Evolutionary conservation across 2,888 invertebrate species (phyloP).

Genomic region (Reticulitermes lucifugus): DNA sequence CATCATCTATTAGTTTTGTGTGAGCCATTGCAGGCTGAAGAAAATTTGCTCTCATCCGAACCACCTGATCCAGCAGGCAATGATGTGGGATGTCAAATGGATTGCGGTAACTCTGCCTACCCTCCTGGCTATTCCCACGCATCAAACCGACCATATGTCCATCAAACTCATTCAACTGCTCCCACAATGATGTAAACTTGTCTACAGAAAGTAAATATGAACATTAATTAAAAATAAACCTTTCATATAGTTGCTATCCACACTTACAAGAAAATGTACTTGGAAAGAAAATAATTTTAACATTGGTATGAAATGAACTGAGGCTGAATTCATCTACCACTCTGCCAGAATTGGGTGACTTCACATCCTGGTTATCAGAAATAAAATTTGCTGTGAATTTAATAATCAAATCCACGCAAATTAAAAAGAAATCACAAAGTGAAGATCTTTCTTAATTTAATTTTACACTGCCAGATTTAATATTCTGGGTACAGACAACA

Average conservation of each 20-base stretch:
- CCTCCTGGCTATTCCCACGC: conserved; percentile 67
- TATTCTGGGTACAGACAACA: no score
- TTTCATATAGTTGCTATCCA: neutral
- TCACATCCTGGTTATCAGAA: no score
- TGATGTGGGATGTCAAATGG: conserved; percentile 95
- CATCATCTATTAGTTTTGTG: conserved; percentile 82
- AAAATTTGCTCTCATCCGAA: conserved; percentile 94
- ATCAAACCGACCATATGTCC: conserved; percentile 81
- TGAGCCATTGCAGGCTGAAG: conserved; percentile 82
- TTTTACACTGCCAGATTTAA: no score
- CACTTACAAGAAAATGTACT: no score
- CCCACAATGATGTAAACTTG: conserved; percentile 83
- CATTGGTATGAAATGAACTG: no score
- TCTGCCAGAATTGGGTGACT: no score
- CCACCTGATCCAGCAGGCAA: conserved; percentile 91
- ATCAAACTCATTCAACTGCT: conserved; percentile 88
- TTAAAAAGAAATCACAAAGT: no score
- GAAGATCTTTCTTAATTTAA: no score
- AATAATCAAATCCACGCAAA: no score
- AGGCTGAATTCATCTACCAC: no score
- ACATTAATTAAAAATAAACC: neutral
- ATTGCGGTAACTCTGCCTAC: conserved; percentile 84
- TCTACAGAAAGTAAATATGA: conserved; percentile 64
- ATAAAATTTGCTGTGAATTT: no score
- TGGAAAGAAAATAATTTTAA: no score